Conservation (phyloP, 1,140 invertebrate species). For the Parasteatoda tepidariorum region DNA sequence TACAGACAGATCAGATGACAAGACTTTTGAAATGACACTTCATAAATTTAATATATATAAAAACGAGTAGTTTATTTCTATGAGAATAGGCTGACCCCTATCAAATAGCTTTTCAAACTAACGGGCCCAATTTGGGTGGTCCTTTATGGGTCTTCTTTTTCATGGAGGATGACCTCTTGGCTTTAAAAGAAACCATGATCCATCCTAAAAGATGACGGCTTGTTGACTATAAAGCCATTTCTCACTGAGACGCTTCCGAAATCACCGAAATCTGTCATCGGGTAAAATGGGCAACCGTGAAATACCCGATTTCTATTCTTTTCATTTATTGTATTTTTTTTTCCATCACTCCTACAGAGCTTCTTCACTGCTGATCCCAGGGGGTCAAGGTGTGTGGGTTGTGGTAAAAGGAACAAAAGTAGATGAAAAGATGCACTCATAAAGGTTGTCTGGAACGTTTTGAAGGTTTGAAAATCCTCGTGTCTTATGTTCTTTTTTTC, state of each 20-base stretch:
- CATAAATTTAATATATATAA: too few relatives aligned
- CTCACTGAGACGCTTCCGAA: conserved; percentile 19
- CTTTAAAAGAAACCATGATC: conserved; percentile 13
- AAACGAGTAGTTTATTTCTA: too few relatives aligned
- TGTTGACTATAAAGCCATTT: conserved; percentile 33
- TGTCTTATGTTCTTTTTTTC: too few relatives aligned
- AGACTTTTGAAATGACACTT: conserved; percentile 10
- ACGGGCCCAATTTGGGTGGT: conserved; percentile 44
- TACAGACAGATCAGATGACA: conserved; percentile 39
- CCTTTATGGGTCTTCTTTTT: not conserved
- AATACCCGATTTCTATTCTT: conserved; percentile 2
- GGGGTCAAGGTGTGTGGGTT: not conserved
- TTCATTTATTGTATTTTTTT: not conserved
- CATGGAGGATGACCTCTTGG: not conserved
- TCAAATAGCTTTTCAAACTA: not conserved
- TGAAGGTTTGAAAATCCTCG: too few relatives aligned
- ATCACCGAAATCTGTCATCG: not conserved
- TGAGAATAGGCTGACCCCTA: conserved; percentile 40
- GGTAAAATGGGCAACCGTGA: conserved; percentile 15
- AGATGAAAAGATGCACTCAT: not conserved
- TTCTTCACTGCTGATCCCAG: not conserved
- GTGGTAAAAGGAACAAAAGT: not conserved
- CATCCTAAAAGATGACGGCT: conserved; percentile 8
- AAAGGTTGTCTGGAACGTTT: too few relatives aligned
- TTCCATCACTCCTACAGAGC: not conserved